Base-by-base conservation (phyloP, 2,113 vertebrate species). In the Porphyrio hochstetteri region DNA sequence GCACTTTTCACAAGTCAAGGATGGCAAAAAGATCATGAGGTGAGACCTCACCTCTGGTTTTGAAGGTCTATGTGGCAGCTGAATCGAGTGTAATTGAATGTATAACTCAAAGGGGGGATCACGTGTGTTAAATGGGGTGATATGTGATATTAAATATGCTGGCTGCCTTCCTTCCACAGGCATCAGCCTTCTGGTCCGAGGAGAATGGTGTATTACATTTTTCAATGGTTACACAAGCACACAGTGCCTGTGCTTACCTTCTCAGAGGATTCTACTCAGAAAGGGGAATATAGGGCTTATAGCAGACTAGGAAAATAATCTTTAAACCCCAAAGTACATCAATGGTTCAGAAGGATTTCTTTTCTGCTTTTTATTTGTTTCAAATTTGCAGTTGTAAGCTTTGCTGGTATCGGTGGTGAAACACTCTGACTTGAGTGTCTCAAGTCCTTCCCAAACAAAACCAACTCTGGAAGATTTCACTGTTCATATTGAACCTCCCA, bases 41-140 rank as follows among this genome's bases (percentile, higher is more conserved):
- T n/a, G 20, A 56, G n/a, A 15, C 55, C 14, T 80, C 7, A 42
- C 10, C 38, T 68, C 27, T 17, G 13, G 20, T n/a, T 33, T 68
- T 71, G 42, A 75, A 90, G 10, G 9, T 71, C 42, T 83, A 38
- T 19, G 7, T 0, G 8, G 9, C n/a, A 59, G 12, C 2, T 35
- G 65, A 79, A 63, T 25, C 38, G 38, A 35, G 19, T 11, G 44
- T 9, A 71, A 15, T 1, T 38, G 48, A 48, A 91, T 1, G 3
- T 21, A 29, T 9, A 55, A 16, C 21, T 77, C 65, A 67, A 25
- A 64, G 8, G 61, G 61, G 8, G 35, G 16, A 29, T 46, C 14
- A 8, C 0, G 2, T 13, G 23, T 1, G 1, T 52, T 33, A 60
- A 50, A 5, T 36, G 29, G 25, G 50, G 67, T 5, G 27, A 6